These are phyloP conservation scores for Leptinotarsa lineolata DNA, from an alignment of 1,140 invertebrate species.

Conservation along the genomic window DNA sequence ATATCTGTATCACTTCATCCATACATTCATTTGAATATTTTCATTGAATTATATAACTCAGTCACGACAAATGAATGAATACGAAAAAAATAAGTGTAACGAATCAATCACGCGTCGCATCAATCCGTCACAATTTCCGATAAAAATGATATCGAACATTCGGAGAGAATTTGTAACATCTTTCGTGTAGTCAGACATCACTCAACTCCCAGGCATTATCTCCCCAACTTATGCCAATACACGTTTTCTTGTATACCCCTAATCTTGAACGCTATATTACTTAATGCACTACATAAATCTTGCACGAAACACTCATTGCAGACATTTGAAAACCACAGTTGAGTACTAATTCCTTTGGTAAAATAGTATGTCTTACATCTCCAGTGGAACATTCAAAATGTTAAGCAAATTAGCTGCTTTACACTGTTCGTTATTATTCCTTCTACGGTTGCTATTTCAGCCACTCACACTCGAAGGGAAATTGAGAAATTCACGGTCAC, in stretches of 20 bases:
- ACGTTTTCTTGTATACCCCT: slow-evolving; percentile 1
- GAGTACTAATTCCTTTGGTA: slow-evolving; percentile 5
- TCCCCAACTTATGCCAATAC: slow-evolving; percentile 5
- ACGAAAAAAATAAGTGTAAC: too few species aligned
- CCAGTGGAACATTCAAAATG: not conserved
- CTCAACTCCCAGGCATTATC: not conserved
- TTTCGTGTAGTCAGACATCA: not conserved
- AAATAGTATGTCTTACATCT: not conserved
- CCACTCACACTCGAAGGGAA: not conserved
- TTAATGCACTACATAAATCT: not conserved
- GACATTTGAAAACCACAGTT: not conserved
- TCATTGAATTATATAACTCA: too few species aligned
- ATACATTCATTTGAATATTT: too few species aligned
- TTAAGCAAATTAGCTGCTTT: not conserved
- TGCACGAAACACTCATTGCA: not conserved
- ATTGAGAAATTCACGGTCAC: not conserved
- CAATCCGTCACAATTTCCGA: not conserved
- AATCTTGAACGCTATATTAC: not conserved
- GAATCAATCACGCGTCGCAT: too few species aligned
- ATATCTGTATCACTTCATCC: too few species aligned
- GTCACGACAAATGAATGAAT: too few species aligned
- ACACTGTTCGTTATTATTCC: slow-evolving; percentile 4
- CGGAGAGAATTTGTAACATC: not conserved
- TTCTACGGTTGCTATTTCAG: not conserved
- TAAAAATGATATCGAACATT: not conserved